Conservation (phyloP, 2,888 invertebrate genomes). For the Drosophila suboccidentalis region DNA sequence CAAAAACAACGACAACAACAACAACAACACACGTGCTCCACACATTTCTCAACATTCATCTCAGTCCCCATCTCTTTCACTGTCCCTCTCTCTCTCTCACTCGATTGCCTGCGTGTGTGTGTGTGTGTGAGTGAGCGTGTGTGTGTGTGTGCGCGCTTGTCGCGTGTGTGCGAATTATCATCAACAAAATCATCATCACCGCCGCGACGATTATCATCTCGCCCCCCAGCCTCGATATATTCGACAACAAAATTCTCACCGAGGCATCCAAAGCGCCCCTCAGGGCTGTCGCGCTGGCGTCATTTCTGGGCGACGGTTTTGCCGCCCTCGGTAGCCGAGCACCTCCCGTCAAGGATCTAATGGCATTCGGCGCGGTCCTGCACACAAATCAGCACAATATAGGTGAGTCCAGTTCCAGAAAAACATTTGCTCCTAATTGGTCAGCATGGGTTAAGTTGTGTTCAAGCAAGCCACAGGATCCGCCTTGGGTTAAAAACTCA, state of each 20-base stretch:
- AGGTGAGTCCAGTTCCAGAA: constrained; percentile 75
- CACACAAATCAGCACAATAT: constrained; percentile 86
- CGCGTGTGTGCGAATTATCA: constrained; percentile 27
- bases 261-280: constrained; percentile 86
- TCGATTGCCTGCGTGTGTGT: constrained; percentile 1
- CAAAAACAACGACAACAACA: constrained; percentile 21
- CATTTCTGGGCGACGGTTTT: constrained; percentile 86
- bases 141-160: constrained; percentile 12
- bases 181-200: constrained; percentile 21
- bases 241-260: constrained; percentile 86
- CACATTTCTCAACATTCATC: constrained; percentile 23
- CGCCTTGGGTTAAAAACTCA: not conserved
- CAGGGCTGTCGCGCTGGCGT: constrained; percentile 87
- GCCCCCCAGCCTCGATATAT: constrained; percentile 67
- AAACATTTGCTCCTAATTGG: not conserved
- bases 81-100: constrained; percentile 6
- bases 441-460: not conserved
- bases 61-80: not conserved
- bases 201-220: constrained; percentile 46
- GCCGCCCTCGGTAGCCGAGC: constrained; percentile 86
- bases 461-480: too few species aligned
- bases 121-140: constrained; percentile 9
- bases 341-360: constrained; percentile 86
- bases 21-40: constrained; percentile 63
- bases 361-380: constrained; percentile 86